Evolutionary conservation across 2,113 vertebrate species (phyloP).

Genomic region (Scolopax mira): DNA sequence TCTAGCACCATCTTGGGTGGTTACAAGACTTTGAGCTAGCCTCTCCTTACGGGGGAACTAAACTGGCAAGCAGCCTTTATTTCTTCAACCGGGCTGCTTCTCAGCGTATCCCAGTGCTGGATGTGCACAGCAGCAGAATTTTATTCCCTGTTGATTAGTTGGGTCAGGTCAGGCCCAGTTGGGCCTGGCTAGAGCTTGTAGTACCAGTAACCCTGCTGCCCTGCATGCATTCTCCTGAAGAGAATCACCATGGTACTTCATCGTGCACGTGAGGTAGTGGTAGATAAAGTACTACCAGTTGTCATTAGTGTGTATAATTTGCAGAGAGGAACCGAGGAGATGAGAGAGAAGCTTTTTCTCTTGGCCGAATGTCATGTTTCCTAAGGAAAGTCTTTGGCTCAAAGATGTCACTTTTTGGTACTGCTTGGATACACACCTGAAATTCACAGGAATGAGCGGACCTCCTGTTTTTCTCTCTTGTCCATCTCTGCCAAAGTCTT

Average conservation of each 20-base stretch:
- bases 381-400: not conserved
- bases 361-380: not conserved
- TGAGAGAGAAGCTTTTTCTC: not conserved
- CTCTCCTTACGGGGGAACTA: not conserved
- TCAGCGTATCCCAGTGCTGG: fast-evolving
- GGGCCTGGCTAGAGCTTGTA: not conserved
- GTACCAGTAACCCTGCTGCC: not conserved
- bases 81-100: not conserved
- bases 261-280: not conserved
- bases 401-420: not conserved
- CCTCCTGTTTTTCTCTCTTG: not conserved
- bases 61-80: not conserved
- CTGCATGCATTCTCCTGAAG: no score
- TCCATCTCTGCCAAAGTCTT: not conserved
- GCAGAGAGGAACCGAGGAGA: not conserved
- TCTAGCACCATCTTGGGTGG: not conserved
- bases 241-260: not conserved
- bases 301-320: not conserved
- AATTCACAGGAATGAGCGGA: not conserved
- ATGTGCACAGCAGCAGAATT: not conserved
- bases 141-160: not conserved
- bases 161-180: not conserved
- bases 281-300: not conserved
- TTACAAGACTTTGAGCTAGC: not conserved
- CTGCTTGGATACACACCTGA: not conserved